Percentiles rank a stretch among this genome's conserved stretches.
Evolutionary conservation across 1,140 invertebrate genomes (phyloP).

Genomic region (Oedothorax gibbosus): DNA sequence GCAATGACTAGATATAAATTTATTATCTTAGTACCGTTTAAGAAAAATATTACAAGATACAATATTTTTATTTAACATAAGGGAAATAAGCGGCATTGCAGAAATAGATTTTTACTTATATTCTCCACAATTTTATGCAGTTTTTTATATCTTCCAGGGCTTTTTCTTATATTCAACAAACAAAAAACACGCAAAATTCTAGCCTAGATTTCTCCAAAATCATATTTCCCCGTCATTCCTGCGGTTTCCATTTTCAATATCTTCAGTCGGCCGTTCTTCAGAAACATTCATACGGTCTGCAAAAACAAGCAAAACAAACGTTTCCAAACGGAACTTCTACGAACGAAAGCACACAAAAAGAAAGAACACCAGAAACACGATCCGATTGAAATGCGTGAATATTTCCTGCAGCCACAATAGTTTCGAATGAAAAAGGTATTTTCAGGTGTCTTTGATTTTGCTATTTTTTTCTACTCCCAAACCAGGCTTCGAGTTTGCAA

Average conservation of each 20-base stretch:
- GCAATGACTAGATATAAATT: too few relatives aligned
- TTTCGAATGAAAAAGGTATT: slow-evolving; percentile 35
- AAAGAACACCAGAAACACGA: background rate
- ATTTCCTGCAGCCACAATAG: slow-evolving; percentile 16
- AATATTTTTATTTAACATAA: too few relatives aligned
- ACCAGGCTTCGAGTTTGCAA: slow-evolving; percentile 12
- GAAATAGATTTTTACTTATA: too few relatives aligned
- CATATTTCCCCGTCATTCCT: background rate
- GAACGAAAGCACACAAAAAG: slow-evolving; percentile 2
- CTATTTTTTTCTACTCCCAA: background rate
- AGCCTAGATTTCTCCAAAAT: slow-evolving; percentile 19
- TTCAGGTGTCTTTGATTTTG: slow-evolving; percentile 24
- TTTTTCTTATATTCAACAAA: too few relatives aligned
- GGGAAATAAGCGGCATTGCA: too few relatives aligned
- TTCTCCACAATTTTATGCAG: too few relatives aligned
- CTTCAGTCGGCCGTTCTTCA: background rate
- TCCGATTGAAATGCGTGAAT: slow-evolving; percentile 40
- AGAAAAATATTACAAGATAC: too few relatives aligned
- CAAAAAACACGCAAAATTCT: too few relatives aligned
- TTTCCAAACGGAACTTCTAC: background rate
- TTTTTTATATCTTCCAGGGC: too few relatives aligned
- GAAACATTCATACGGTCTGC: background rate
- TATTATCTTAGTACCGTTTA: too few relatives aligned
- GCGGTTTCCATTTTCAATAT: too few relatives aligned
- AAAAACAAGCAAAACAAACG: background rate